These are phyloP conservation scores for Scomberomorus guttatus DNA, from an alignment of 2,797 vertebrate species.

Conservation along the genomic window DNA sequence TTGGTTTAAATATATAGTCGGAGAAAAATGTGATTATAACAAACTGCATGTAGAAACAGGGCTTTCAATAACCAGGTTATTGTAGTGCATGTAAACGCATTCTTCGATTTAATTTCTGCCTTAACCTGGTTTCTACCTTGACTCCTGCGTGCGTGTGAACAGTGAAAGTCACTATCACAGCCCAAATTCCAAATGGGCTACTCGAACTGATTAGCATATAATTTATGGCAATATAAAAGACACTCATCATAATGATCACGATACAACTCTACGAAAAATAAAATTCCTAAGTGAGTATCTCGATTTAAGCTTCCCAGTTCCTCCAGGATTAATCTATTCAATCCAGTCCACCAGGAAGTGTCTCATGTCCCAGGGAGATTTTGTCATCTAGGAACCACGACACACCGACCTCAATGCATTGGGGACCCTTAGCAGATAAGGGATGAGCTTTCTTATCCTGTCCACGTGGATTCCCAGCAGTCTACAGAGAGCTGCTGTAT, in stretches of 20 bases:
- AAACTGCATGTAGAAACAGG: neutral
- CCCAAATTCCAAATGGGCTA: neutral
- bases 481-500: conserved; percentile 70
- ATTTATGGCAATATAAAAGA: neutral
- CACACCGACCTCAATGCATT: conserved; percentile 68
- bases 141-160: neutral
- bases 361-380: conserved; percentile 67
- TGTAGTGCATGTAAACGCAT: neutral
- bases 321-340: conserved; percentile 60
- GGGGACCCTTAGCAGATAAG: conserved; percentile 54
- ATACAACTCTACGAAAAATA: conserved; percentile 8
- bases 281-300: conserved; percentile 44
- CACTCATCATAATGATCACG: conserved; percentile 6
- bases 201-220: conserved; percentile 13
- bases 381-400: conserved; percentile 59
- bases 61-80: neutral
- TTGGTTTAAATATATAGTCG: neutral
- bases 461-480: conserved; percentile 61
- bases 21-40: neutral
- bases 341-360: conserved; percentile 60
- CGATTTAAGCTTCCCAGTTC: conserved; percentile 38
- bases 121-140: conserved; percentile 1
- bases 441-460: conserved; percentile 64
- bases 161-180: neutral
- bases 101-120: neutral